Evolutionary conservation across 2,113 vertebrate species (phyloP).

Genomic region (Mus pahari): DNA sequence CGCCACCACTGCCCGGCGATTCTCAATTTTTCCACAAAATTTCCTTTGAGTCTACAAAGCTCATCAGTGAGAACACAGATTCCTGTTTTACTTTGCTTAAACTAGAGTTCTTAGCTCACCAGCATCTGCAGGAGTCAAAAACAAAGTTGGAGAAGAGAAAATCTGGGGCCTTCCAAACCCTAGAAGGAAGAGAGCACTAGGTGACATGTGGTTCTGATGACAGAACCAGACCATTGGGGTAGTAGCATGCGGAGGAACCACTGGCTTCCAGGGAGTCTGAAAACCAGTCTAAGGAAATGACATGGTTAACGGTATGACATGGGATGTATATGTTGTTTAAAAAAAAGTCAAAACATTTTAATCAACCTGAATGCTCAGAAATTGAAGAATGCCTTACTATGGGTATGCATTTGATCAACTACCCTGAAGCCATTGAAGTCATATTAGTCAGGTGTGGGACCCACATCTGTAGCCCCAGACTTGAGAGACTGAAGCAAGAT

Average conservation of each 20-base stretch:
- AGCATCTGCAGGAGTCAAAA: not conserved
- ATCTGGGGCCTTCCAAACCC: not conserved
- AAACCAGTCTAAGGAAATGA: not conserved
- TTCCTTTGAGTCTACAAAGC: not conserved
- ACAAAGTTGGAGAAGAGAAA: not conserved
- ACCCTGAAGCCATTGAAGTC: slow-evolving; percentile 20
- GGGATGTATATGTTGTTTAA: not conserved
- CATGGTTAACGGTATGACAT: not conserved
- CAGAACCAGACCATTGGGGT: not conserved
- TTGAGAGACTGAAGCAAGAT: not conserved
- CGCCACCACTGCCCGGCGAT: no score
- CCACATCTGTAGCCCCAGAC: no score
- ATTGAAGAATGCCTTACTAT: not conserved
- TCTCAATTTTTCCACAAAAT: no score
- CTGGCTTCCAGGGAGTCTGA: not conserved
- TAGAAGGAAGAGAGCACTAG: not conserved
- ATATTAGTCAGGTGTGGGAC: not conserved
- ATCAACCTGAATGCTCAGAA: not conserved
- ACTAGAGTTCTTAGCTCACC: not conserved
- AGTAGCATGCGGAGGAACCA: no score
- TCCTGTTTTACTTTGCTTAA: not conserved
- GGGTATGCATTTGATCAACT: not conserved
- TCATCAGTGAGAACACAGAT: not conserved
- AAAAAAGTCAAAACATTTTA: not conserved
- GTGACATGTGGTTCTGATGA: not conserved